Evolutionary conservation across 2,113 vertebrate genomes (phyloP).

Genomic region (Oryzias curvinotus): DNA sequence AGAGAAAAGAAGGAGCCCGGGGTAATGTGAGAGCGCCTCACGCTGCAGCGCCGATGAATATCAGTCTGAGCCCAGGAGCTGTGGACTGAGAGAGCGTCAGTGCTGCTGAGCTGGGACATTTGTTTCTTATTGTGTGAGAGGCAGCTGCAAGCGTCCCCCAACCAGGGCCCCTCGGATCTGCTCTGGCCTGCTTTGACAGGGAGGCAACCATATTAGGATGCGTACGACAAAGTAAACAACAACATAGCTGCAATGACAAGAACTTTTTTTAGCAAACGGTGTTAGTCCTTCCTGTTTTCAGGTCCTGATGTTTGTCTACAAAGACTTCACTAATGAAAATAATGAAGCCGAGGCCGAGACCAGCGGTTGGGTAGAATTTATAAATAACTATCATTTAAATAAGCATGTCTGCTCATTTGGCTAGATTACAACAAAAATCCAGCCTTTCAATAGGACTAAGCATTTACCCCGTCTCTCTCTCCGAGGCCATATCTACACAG

Average conservation of each 20-base stretch:
- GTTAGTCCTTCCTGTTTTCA: conserved; percentile 87
- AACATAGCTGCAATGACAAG: conserved; percentile 95
- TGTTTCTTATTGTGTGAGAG: conserved; percentile 93
- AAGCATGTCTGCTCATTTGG: conserved; percentile 68
- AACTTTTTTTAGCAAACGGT: conserved; percentile 88
- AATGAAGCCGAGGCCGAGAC: conserved; percentile 76
- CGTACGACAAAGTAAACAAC: conserved; percentile 98
- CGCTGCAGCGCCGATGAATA: conserved; percentile 61
- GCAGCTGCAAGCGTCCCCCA: conserved; percentile 82
- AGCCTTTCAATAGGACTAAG: conserved; percentile 37
- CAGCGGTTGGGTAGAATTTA: conserved; percentile 45
- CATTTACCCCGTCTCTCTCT: conserved; percentile 23
- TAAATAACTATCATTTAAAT: conserved; percentile 67
- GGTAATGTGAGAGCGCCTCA: conserved; percentile 48
- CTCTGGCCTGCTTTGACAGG: conserved; percentile 81
- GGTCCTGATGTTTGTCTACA: conserved; percentile 59
- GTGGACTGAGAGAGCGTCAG: conserved; percentile 75
- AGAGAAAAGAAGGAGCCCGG: conserved; percentile 22
- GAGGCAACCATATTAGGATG: conserved; percentile 98
- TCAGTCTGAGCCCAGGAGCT: conserved; percentile 75
- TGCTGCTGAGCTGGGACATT: conserved; percentile 84
- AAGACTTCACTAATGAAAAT: conserved; percentile 77
- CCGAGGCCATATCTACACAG: conserved; percentile 11
- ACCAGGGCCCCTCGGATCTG: conserved; percentile 82
- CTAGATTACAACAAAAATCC: conserved; percentile 69